These are phyloP conservation scores for Dunckerocampus dactyliophorus DNA, from an alignment of 2,113 vertebrate genomes.

Conservation along the genomic window DNA sequence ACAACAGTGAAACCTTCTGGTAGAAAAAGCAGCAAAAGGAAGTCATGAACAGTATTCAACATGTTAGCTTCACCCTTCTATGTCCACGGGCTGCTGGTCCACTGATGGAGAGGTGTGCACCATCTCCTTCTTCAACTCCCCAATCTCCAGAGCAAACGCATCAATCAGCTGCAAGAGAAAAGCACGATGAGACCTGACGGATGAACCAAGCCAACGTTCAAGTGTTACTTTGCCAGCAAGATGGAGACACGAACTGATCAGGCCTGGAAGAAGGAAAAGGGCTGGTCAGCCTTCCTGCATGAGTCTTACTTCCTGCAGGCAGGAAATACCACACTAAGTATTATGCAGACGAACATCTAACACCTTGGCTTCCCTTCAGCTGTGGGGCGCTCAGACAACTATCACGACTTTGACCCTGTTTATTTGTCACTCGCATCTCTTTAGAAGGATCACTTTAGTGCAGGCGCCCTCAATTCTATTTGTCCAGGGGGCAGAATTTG, in stretches of 20 bases:
- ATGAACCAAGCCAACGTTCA: background rate
- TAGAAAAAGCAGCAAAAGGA: no score
- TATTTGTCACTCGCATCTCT: no score
- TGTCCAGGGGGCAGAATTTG: no score
- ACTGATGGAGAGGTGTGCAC: slow-evolving; percentile 72
- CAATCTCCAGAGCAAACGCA: slow-evolving; percentile 87
- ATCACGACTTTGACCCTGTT: background rate
- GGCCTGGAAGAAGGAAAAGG: slow-evolving; percentile 25
- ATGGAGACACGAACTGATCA: slow-evolving; percentile 1
- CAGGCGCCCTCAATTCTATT: background rate
- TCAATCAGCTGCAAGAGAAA: slow-evolving; percentile 81
- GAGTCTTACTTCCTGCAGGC: slow-evolving; percentile 37
- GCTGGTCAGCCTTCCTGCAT: slow-evolving; percentile 53
- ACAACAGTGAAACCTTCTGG: background rate
- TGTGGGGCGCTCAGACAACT: background rate
- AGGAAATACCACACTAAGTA: slow-evolving; percentile 44
- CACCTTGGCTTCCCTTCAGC: background rate
- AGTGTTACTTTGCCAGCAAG: slow-evolving; percentile 1
- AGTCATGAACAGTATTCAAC: background rate
- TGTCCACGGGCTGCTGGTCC: slow-evolving; percentile 46
- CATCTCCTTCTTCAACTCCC: slow-evolving; percentile 92
- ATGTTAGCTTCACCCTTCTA: slow-evolving; percentile 55
- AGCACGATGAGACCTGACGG: slow-evolving; percentile 10
- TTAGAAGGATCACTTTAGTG: no score
- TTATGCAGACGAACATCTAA: background rate